Conservation (phyloP, 2,113 vertebrate genomes). For the Cairina moschata region DNA sequence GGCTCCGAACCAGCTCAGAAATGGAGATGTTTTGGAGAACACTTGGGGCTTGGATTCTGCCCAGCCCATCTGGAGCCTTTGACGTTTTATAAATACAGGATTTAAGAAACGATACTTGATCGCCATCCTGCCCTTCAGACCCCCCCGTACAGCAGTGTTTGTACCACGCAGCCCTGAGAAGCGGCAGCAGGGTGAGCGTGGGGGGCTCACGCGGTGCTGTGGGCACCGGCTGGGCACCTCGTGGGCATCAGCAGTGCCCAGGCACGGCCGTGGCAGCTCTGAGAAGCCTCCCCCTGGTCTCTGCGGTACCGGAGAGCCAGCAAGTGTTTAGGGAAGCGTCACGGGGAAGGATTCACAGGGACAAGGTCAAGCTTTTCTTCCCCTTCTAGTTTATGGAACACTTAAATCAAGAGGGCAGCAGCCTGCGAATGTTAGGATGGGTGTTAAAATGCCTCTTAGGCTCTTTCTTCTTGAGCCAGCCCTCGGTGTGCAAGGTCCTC, state of each 20-base stretch:
- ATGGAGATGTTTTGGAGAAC: slow-evolving; percentile 59
- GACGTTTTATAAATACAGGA: slow-evolving; percentile 39
- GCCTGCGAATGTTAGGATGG: background rate
- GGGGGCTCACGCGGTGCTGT: too few relatives aligned
- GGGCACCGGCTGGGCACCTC: accelerated
- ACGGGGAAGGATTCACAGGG: background rate
- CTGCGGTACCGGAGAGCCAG: background rate
- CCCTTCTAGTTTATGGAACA: background rate
- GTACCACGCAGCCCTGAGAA: background rate
- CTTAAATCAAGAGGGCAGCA: background rate
- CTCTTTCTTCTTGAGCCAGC: background rate
- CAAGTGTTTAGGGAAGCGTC: background rate
- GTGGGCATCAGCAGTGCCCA: accelerated
- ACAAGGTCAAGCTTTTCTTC: background rate
- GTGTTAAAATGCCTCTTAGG: background rate
- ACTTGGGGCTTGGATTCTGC: slow-evolving; percentile 51
- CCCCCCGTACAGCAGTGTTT: background rate
- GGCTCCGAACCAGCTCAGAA: slow-evolving; percentile 45
- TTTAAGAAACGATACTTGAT: background rate
- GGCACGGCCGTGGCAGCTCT: accelerated
- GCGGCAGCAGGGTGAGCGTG: accelerated
- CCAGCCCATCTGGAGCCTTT: slow-evolving; percentile 65
- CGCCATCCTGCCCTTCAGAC: background rate
- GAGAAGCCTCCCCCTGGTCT: background rate
- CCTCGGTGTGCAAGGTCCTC: background rate